These are phyloP conservation scores for Argyra leucocephala DNA, from an alignment of 2,888 invertebrate species.

Conservation along the genomic window DNA sequence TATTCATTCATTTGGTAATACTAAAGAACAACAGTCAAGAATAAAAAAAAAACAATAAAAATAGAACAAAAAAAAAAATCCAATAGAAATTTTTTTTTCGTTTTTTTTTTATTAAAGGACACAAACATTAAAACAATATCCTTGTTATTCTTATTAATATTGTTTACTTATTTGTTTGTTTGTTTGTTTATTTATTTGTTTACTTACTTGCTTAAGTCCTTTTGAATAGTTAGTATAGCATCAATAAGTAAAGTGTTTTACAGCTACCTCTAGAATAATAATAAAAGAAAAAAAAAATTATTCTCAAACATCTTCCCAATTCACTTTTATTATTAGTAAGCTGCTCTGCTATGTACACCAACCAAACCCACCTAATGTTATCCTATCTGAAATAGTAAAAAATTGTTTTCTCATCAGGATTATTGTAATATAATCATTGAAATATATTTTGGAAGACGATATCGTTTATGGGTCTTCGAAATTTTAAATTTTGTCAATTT, in stretches of 20 bases:
- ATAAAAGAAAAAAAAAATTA: too few species aligned
- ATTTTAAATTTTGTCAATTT: too few species aligned
- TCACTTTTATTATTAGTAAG: too few species aligned
- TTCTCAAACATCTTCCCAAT: too few species aligned
- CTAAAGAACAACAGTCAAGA: background rate
- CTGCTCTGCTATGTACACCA: too few species aligned
- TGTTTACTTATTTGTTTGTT: background rate
- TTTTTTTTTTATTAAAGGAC: too few species aligned
- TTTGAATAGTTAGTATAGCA: background rate
- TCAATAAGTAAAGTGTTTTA: background rate
- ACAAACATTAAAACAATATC: background rate
- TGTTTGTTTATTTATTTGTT: background rate
- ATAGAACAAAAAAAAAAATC: background rate
- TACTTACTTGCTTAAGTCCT: constrained; percentile 6
- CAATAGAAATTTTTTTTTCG: background rate
- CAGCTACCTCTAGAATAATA: background rate
- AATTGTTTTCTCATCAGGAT: too few species aligned
- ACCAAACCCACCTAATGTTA: too few species aligned
- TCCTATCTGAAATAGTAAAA: too few species aligned
- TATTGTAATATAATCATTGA: too few species aligned
- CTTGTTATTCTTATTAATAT: background rate
- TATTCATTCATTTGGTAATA: background rate
- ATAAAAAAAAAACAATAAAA: background rate
- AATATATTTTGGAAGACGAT: too few species aligned
- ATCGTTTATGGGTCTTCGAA: too few species aligned